Evolutionary conservation across 2,797 vertebrate species (phyloP), one percentile per base, ranked within the genome.

Genomic region (Acanthurus lineatus): DNA sequence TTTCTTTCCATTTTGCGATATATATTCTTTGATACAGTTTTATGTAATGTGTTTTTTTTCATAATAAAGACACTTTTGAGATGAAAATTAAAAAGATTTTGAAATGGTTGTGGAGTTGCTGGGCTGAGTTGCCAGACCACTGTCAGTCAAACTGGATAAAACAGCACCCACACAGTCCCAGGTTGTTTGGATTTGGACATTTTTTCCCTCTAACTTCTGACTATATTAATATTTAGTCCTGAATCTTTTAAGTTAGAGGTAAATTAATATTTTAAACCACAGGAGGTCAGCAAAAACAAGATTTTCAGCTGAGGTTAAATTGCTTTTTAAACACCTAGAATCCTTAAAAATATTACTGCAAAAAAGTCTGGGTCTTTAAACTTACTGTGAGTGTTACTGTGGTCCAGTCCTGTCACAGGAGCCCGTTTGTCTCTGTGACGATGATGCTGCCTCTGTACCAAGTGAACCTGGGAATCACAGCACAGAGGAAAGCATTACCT

Each of bases 401-500:
- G 70, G 44, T 77, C 59, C 75, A 4, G 70, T 66, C 32, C 8
- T n/a, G 14, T 67, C 70, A 75, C 65, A 60, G 73, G 73, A 56
- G 7, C 54, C 32, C 88, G 80, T 59, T 88, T 90, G 17, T 88
- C 71, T 89, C 90, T 86, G 1, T 86, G 58, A 76, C 74, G 79
- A 60, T 35, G 12, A 48, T 42, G 35, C 75, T 92, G 89, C 81
- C 83, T 82, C 79, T 88, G 78, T 14, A 91, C 69, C 89, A 80
- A 80, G 9, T 45, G 73, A 38, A 91, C 91, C 91, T 92, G 71
- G 16, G 85, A 84, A 83, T 19, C 32, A 80, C 40, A 85, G 69
- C 1, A 73, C 22, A 81, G 6, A 58, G 45, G 25, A 10, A 57
- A 20, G 11, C 1, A 40, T 73, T 19, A 78, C 38, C 58, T 20